These are phyloP conservation scores for Scleropages formosus DNA, from an alignment of 2,797 vertebrate genomes.

Conservation along the genomic window DNA sequence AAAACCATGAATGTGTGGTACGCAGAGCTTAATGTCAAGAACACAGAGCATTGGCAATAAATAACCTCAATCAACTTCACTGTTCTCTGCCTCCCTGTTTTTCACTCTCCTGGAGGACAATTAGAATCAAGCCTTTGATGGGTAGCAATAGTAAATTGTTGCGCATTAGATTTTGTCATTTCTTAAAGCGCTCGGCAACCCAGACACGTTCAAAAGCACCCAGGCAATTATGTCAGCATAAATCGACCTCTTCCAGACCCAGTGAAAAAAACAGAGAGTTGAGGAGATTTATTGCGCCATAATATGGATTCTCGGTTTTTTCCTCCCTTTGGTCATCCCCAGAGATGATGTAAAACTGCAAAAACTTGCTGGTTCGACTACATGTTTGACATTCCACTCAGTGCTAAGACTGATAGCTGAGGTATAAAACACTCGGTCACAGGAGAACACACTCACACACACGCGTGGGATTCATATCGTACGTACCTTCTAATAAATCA, in stretches of 20 bases:
- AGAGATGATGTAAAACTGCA: conserved; percentile 38
- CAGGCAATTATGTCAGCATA: conserved; percentile 57
- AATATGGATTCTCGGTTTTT: conserved; percentile 42
- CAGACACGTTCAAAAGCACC: conserved; percentile 41
- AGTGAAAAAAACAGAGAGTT: conserved; percentile 37
- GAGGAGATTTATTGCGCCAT: conserved; percentile 57
- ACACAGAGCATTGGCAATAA: conserved; percentile 30
- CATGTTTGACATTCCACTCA: conserved; percentile 44
- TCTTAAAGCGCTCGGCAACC: conserved; percentile 45
- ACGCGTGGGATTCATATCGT: conserved; percentile 33
- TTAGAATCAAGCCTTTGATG: conserved; percentile 25
- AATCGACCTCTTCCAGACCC: conserved; percentile 51
- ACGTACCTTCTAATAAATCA: conserved; percentile 33
- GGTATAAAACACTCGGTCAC: not conserved
- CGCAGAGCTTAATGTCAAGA: conserved; percentile 35
- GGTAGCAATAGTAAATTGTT: conserved; percentile 35
- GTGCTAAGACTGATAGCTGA: conserved; percentile 15
- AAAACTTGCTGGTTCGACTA: conserved; percentile 41
- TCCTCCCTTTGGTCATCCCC: conserved; percentile 18
- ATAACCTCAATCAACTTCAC: conserved; percentile 35
- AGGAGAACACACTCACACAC: not conserved
- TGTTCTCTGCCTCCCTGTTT: conserved; percentile 36
- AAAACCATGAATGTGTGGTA: conserved; percentile 30
- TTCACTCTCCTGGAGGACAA: conserved; percentile 26
- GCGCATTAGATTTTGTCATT: conserved; percentile 44